Evolutionary conservation across 2,113 vertebrate genomes (phyloP).

Genomic region (Callorhinus ursinus): DNA sequence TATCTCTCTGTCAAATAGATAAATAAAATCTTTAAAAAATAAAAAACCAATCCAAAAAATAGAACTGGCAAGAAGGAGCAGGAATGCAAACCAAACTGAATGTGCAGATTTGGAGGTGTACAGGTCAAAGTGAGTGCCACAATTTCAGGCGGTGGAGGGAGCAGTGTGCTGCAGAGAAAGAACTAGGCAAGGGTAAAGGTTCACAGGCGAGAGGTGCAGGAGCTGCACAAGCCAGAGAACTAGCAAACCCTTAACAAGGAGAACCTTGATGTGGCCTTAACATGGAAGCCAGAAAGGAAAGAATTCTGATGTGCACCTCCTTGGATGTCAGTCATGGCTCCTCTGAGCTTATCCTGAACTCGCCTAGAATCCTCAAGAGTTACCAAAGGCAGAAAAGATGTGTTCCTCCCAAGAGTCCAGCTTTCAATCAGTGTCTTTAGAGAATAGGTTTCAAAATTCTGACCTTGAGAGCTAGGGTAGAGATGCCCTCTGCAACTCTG

Average conservation of each 20-base stretch:
- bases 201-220: background rate
- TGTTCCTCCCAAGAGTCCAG: constrained; percentile 92
- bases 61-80: background rate
- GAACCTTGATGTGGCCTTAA: background rate
- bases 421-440: constrained; percentile 85
- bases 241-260: background rate
- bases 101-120: background rate
- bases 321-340: background rate
- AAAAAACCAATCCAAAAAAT: background rate
- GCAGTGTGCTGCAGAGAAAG: background rate
- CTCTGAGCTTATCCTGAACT: background rate
- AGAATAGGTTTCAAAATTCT: constrained; percentile 84
- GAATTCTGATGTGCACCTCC: background rate
- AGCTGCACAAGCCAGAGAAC: background rate
- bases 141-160: background rate
- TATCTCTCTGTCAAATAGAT: too few relatives aligned
- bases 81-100: background rate
- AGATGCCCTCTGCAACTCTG: background rate
- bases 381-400: constrained; percentile 84
- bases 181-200: background rate
- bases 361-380: constrained; percentile 62
- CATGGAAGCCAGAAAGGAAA: background rate
- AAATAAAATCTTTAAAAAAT: background rate
- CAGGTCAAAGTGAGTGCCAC: background rate
- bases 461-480: constrained; percentile 29